phyloP scores from a whole-genome alignment of 2,888 invertebrate genomes.

The Archaeoteleia sp. region DNA sequence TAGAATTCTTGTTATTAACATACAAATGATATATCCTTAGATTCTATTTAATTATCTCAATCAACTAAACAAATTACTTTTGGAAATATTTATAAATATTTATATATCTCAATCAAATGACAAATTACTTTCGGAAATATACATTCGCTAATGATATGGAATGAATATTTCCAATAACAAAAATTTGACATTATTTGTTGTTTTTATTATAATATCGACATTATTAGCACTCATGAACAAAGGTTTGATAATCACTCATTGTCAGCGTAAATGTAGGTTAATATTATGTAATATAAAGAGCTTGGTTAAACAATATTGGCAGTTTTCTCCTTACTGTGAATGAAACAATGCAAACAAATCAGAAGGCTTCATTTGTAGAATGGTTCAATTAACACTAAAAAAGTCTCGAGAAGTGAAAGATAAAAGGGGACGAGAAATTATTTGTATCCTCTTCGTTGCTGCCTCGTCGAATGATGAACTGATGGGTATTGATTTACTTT shows the following conservation, averaged over 20 bases:
- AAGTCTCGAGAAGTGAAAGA: neutral
- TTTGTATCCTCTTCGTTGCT: conserved; percentile 10
- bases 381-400: neutral
- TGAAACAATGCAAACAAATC: neutral
- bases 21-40: no score
- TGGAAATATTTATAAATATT: no score
- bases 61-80: no score
- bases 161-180: neutral
- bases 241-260: conserved; percentile 26
- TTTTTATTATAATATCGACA: conserved; percentile 16
- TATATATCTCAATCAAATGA: neutral
- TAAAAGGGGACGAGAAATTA: conserved; percentile 11
- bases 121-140: no score
- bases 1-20: no score
- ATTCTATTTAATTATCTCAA: no score
- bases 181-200: conserved; percentile 8
- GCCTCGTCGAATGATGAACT: conserved; percentile 8
- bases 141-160: no score
- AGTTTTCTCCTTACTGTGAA: neutral
- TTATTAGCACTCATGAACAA: conserved; percentile 8
- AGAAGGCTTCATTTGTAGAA: conserved; percentile 15
- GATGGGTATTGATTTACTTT: conserved; percentile 20
- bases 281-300: conserved; percentile 5
- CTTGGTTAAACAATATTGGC: neutral
- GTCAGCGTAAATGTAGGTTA: conserved; percentile 21